A percentile compares a stretch with the other conserved stretches of the same genome.
phyloP scores from a whole-genome alignment of 2,113 vertebrate genomes.

The Romanogobio albipinnatus region DNA sequence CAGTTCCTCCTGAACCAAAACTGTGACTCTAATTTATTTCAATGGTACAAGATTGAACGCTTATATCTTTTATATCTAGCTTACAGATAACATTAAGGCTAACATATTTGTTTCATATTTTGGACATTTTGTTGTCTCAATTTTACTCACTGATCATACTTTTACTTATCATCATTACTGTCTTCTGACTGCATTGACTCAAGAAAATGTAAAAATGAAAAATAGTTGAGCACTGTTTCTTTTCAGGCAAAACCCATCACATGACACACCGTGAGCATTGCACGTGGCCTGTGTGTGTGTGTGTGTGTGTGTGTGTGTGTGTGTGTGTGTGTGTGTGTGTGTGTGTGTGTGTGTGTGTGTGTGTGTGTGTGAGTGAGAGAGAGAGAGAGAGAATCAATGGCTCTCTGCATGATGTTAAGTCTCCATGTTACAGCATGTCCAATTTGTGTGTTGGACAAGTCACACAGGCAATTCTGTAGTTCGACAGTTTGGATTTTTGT shows the following conservation, averaged over 20 bases:
- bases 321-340: conserved; percentile 25
- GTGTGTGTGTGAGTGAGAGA: not conserved
- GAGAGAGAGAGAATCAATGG: conserved; percentile 39
- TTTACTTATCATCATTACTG: not conserved
- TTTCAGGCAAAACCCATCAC: conserved; percentile 51
- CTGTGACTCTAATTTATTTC: too few relatives aligned
- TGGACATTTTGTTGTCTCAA: not conserved
- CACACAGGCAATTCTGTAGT: not conserved
- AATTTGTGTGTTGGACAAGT: not conserved
- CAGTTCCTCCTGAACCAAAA: too few relatives aligned
- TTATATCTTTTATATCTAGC: too few relatives aligned
- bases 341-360: conserved; percentile 40
- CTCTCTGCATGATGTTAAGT: conserved; percentile 7
- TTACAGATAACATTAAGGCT: too few relatives aligned
- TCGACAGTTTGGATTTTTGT: not conserved
- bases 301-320: conserved; percentile 40
- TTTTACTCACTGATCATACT: not conserved
- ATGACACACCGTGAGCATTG: conserved; percentile 64
- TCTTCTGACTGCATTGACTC: not conserved
- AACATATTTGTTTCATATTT: too few relatives aligned
- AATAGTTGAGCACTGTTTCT: not conserved
- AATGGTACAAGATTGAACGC: too few relatives aligned
- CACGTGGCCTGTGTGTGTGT: conserved; percentile 63
- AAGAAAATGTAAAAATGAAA: conserved; percentile 2
- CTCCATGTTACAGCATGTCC: not conserved